Conservation (phyloP, 2,888 invertebrate genomes). For the Stenurella melanura region DNA sequence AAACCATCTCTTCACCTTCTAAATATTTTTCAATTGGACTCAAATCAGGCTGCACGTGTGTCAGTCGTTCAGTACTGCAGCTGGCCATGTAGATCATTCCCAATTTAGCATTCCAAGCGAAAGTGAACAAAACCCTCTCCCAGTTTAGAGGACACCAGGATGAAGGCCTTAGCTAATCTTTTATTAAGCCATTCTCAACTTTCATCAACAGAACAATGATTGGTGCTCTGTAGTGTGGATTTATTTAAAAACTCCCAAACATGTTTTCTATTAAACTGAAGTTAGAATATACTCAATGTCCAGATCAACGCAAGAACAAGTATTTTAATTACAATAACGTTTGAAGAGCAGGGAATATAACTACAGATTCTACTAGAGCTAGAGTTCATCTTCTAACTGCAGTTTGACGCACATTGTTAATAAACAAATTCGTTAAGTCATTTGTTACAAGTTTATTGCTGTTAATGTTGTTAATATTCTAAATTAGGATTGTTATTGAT, state of each 20-base stretch:
- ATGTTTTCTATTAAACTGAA: constrained; percentile 32
- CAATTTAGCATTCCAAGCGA: constrained; percentile 56
- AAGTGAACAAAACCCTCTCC: constrained; percentile 54
- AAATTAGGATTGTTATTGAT: constrained; percentile 60
- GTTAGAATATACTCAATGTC: constrained; percentile 25
- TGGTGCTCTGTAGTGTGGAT: constrained; percentile 68
- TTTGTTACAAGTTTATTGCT: constrained; percentile 72
- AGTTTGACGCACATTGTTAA: constrained; percentile 60
- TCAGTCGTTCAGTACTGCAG: constrained; percentile 64
- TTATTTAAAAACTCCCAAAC: constrained; percentile 38
- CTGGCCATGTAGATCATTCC: constrained; percentile 69
- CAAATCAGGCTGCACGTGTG: constrained; percentile 48
- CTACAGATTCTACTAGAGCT: not conserved
- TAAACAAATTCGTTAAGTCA: constrained; percentile 67
- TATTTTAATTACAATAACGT: not conserved
- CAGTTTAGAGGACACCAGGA: constrained; percentile 57
- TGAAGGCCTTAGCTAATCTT: constrained; percentile 62
- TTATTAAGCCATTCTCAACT: constrained; percentile 45
- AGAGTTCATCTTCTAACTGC: constrained; percentile 40
- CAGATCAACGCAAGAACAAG: not conserved
- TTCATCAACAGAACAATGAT: constrained; percentile 51
- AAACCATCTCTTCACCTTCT: constrained; percentile 31
- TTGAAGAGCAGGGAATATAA: not conserved
- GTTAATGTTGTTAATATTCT: constrained; percentile 70
- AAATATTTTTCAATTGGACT: constrained; percentile 45